A percentile compares a stretch with the other conserved stretches of the same genome.
Conservation (phyloP, 2,888 invertebrate species). For the Griposia aprilina region DNA sequence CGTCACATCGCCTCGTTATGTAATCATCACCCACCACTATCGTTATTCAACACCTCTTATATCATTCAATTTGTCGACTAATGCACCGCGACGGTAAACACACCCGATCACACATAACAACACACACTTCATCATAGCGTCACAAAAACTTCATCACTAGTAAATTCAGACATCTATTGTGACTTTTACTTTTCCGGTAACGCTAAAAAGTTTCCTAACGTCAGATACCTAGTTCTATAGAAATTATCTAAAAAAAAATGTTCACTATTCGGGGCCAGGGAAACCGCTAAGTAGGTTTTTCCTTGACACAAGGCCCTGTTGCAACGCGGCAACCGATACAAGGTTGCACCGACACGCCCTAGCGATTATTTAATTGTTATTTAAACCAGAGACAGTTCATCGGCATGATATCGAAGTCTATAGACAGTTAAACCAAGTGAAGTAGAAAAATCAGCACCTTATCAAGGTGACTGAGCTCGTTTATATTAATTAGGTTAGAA, state of each 20-base stretch:
- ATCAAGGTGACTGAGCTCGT: slow-evolving; percentile 52
- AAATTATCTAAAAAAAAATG: slow-evolving; percentile 74
- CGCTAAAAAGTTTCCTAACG: slow-evolving; percentile 30
- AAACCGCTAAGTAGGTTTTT: slow-evolving; percentile 89
- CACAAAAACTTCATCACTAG: slow-evolving; percentile 38
- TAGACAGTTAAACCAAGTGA: slow-evolving; percentile 69
- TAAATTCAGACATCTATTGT: slow-evolving; percentile 8
- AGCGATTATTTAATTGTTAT: slow-evolving; percentile 89
- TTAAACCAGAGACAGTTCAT: slow-evolving; percentile 84
- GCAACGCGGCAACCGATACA: slow-evolving; percentile 88
- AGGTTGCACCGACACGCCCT: slow-evolving; percentile 89
- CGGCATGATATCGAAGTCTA: slow-evolving; percentile 72
- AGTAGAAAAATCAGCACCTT: slow-evolving; percentile 62
- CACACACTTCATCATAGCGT: slow-evolving; percentile 34
- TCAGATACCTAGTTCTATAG: slow-evolving; percentile 50
- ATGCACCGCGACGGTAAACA: slow-evolving; percentile 57
- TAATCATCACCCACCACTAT: slow-evolving; percentile 80
- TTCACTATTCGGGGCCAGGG: slow-evolving; percentile 85
- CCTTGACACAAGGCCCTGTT: slow-evolving; percentile 90
- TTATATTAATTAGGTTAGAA: slow-evolving; percentile 44
- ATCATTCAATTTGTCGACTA: slow-evolving; percentile 72
- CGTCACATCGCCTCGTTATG: slow-evolving; percentile 78
- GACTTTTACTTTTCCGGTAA: slow-evolving; percentile 35
- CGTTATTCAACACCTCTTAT: slow-evolving; percentile 79
- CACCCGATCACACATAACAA: slow-evolving; percentile 48